Conservation (phyloP, 2,113 vertebrate species). For the Glaucidium brasilianum region DNA sequence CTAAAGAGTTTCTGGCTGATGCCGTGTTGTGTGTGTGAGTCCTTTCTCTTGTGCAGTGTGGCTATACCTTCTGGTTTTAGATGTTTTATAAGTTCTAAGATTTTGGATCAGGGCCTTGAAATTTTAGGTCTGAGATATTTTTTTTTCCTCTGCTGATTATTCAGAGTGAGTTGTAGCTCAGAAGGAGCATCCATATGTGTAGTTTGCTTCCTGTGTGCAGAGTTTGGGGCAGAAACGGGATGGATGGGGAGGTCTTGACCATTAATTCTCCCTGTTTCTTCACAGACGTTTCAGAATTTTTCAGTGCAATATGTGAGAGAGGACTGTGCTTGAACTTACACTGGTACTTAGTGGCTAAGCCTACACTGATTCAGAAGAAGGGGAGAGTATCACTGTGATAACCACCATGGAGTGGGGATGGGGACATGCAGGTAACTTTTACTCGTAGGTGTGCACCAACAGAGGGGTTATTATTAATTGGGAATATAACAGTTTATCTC, state of each 20-base stretch:
- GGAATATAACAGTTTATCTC: neutral
- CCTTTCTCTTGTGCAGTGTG: neutral
- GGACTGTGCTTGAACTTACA: neutral
- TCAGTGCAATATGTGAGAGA: neutral
- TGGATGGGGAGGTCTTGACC: neutral
- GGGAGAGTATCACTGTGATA: neutral
- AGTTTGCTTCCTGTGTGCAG: neutral
- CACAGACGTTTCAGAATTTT: neutral
- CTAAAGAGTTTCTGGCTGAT: neutral
- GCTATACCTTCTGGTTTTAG: neutral
- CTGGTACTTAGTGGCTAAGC: neutral
- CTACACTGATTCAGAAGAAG: neutral
- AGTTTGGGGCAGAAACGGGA: neutral
- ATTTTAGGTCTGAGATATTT: neutral
- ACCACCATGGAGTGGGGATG: neutral
- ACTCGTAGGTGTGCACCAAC: neutral
- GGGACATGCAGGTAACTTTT: neutral
- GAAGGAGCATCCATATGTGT: neutral
- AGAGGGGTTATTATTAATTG: neutral
- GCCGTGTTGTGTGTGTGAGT: accelerated
- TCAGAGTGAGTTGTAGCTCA: neutral
- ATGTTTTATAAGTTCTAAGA: neutral
- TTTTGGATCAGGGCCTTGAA: neutral
- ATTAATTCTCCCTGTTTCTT: neutral
- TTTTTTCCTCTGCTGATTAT: neutral